These are phyloP conservation scores for Coccyzus lansbergi DNA, from an alignment of 2,797 vertebrate species.

Conservation along the genomic window DNA sequence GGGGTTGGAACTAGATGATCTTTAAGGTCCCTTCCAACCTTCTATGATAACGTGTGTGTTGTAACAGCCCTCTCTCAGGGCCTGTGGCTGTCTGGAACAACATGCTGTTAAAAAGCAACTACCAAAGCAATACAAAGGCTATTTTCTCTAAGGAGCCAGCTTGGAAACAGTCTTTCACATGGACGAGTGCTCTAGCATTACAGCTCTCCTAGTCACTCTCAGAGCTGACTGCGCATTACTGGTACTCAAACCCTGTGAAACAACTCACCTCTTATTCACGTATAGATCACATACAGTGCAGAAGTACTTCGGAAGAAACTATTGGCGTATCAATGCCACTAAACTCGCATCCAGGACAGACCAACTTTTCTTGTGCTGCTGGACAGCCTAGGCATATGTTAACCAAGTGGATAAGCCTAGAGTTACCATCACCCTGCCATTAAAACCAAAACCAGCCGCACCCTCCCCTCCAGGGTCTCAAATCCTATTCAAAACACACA, in stretches of 20 bases:
- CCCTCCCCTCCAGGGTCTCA: background rate
- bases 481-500: background rate
- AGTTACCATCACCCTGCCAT: background rate
- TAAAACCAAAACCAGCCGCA: background rate
- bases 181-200: background rate
- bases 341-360: background rate
- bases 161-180: background rate
- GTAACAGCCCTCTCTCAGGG: background rate
- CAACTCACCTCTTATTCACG: background rate
- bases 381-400: background rate
- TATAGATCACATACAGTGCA: accelerated
- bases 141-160: background rate
- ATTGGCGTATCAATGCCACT: accelerated
- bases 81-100: background rate
- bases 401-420: background rate
- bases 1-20: no score
- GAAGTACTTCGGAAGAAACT: background rate
- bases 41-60: accelerated
- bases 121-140: background rate
- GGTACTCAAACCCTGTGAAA: background rate
- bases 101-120: background rate
- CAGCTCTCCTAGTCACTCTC: background rate
- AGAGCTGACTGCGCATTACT: background rate
- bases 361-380: background rate
- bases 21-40: no score